Percentiles rank a stretch among this genome's conserved stretches.
Evolutionary conservation across 2,797 vertebrate species (phyloP).

Genomic region (Premnoplex brunnescens): DNA sequence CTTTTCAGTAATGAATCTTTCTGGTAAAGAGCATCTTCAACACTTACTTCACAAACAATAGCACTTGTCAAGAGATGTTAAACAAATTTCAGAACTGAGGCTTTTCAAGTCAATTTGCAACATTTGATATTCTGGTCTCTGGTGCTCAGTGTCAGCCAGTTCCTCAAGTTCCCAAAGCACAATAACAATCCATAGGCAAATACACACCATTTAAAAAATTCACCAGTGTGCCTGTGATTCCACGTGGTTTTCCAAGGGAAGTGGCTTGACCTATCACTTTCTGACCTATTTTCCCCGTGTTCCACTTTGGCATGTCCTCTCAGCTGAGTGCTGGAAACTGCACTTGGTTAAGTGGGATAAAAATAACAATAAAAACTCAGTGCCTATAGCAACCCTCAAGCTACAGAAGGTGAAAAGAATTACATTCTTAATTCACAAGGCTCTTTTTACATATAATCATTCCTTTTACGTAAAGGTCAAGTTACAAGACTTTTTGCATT

Average conservation of each 20-base stretch:
- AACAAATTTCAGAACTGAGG: not conserved
- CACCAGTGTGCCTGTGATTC: not conserved
- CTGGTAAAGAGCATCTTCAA: not conserved
- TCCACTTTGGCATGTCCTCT: slow-evolving; percentile 32
- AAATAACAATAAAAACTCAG: slow-evolving; percentile 44
- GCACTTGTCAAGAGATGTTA: not conserved
- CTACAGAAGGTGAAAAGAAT: slow-evolving; percentile 74
- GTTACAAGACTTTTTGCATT: slow-evolving; percentile 54
- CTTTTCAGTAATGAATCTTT: slow-evolving; percentile 18
- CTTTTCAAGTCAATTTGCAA: not conserved
- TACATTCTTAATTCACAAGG: slow-evolving; percentile 76
- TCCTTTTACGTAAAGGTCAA: slow-evolving; percentile 67
- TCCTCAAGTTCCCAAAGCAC: not conserved
- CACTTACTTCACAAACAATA: slow-evolving; percentile 11
- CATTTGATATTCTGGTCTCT: not conserved
- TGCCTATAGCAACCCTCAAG: slow-evolving; percentile 48
- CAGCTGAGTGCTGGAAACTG: not conserved
- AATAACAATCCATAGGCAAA: not conserved
- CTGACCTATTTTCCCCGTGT: not conserved
- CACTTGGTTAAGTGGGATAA: not conserved
- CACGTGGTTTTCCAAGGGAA: not conserved
- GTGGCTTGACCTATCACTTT: not conserved
- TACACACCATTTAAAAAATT: not conserved
- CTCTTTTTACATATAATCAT: slow-evolving; percentile 52
- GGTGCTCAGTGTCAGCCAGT: not conserved